Evolutionary conservation across 1,140 invertebrate species (phyloP).

Genomic region (Drosophila novamexicana): DNA sequence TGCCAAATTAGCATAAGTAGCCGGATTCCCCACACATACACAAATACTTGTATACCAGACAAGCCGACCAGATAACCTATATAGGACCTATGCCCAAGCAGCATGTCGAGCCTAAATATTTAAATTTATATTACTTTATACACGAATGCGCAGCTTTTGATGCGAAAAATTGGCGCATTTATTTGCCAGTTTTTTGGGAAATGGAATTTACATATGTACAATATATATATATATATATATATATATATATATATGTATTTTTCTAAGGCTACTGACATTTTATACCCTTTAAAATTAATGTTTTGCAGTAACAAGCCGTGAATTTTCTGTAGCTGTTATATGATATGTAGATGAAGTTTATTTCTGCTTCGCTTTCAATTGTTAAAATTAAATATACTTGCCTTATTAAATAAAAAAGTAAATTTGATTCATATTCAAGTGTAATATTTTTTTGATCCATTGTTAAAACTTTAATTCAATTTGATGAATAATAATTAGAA

Average conservation of each 20-base stretch:
- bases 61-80: neutral
- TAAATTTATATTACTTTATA: conserved; percentile 56
- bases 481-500: too few species aligned
- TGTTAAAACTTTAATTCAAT: too few species aligned
- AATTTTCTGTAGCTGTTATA: neutral
- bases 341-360: neutral
- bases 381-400: too few species aligned
- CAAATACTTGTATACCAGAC: neutral
- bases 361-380: too few species aligned
- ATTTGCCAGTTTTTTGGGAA: conserved; percentile 31
- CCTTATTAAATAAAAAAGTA: too few species aligned
- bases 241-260: too few species aligned
- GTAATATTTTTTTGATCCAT: too few species aligned
- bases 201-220: conserved; percentile 1
- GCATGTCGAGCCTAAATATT: conserved; percentile 31
- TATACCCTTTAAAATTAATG: neutral
- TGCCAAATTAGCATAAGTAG: conserved; percentile 73
- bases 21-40: conserved; percentile 4
- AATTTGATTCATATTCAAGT: too few species aligned
- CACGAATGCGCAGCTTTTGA: conserved; percentile 68
- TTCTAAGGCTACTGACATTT: neutral
- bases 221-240: too few species aligned
- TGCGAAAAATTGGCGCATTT: conserved; percentile 70
- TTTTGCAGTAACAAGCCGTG: too few species aligned
- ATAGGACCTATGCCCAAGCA: neutral